Percentiles rank a stretch among this genome's conserved stretches.
phyloP scores from a whole-genome alignment of 2,113 vertebrate genomes.

The Hippocampus abdominalis region DNA sequence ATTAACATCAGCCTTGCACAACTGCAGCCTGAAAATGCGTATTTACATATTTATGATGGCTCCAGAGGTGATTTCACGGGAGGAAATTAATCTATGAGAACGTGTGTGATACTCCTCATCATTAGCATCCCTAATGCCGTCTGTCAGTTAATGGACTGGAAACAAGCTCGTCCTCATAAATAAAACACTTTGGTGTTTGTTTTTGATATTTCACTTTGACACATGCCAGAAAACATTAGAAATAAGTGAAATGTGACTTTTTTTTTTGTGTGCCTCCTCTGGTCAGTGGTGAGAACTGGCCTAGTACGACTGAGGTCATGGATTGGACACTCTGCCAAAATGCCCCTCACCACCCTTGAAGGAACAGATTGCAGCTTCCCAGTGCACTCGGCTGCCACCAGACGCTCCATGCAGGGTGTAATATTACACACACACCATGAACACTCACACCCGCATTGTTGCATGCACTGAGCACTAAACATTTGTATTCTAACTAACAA shows the following conservation, averaged over 20 bases:
- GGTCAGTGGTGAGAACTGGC: conserved; percentile 27
- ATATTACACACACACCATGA: conserved; percentile 35
- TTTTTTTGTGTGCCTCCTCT: conserved; percentile 48
- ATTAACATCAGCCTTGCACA: background rate
- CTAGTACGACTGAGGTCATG: conserved; percentile 37
- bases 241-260: conserved; percentile 9
- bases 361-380: conserved; percentile 65
- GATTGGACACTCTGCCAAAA: conserved; percentile 48
- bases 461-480: background rate
- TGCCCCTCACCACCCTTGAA: conserved; percentile 39
- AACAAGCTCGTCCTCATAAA: background rate
- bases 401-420: conserved; percentile 52
- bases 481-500: background rate
- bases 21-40: background rate
- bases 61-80: background rate
- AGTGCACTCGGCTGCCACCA: conserved; percentile 52
- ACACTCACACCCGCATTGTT: conserved; percentile 22
- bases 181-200: conserved; percentile 1
- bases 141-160: background rate
- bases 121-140: background rate
- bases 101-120: background rate
- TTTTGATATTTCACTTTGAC: background rate
- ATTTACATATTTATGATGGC: conserved; percentile 7
- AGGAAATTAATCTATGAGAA: conserved; percentile 8
- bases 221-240: conserved; percentile 11